Conservation (phyloP, 2,113 vertebrate species). For the Sardina pilchardus region DNA sequence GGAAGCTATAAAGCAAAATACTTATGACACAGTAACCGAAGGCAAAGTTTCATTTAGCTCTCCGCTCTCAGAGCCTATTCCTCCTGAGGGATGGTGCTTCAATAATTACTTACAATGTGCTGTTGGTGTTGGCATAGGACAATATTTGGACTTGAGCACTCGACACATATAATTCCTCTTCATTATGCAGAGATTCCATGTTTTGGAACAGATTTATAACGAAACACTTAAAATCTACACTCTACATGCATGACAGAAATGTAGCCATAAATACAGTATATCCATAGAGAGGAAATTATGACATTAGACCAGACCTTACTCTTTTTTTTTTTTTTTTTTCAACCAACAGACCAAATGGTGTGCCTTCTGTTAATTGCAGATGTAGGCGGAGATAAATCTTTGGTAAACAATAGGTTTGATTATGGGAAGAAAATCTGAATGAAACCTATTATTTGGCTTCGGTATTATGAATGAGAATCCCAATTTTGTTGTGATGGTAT, state of each 20-base stretch:
- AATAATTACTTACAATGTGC: slow-evolving; percentile 46
- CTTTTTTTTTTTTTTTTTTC: too few relatives aligned
- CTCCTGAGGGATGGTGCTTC: slow-evolving; percentile 41
- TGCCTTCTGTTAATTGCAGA: not conserved
- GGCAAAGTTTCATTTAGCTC: slow-evolving; percentile 40
- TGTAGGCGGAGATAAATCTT: not conserved
- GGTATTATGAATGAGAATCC: too few relatives aligned
- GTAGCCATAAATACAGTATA: not conserved
- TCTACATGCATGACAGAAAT: not conserved
- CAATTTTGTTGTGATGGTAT: too few relatives aligned
- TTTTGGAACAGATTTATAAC: not conserved
- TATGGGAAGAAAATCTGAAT: not conserved
- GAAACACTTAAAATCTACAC: not conserved
- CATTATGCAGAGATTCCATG: not conserved
- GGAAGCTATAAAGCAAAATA: slow-evolving; percentile 39
- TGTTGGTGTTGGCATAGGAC: slow-evolving; percentile 39
- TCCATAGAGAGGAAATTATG: not conserved
- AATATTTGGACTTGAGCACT: slow-evolving; percentile 42
- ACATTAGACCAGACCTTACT: too few relatives aligned
- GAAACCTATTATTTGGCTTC: too few relatives aligned
- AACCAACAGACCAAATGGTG: not conserved
- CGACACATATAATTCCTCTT: slow-evolving; percentile 10
- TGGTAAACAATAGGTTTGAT: not conserved
- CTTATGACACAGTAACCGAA: slow-evolving; percentile 44
- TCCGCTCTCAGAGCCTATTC: not conserved